These are phyloP conservation scores for Dasyornis broadbenti DNA, from an alignment of 2,113 vertebrate species.

Conservation along the genomic window DNA sequence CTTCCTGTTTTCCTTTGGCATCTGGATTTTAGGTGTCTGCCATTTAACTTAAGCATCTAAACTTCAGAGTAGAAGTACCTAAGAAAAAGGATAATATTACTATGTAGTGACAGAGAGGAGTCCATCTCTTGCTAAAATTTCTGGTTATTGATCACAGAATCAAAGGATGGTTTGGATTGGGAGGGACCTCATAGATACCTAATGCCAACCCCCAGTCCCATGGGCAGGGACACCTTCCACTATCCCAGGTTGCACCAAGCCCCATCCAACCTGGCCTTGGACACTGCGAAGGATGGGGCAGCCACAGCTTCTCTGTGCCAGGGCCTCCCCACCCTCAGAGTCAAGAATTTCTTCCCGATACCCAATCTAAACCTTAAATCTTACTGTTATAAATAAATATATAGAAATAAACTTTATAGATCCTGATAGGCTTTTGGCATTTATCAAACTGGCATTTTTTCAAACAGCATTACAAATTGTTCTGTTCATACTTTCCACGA, in stretches of 20 bases:
- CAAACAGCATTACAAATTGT: accelerated
- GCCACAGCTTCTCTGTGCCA: not conserved
- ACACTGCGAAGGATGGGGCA: not conserved
- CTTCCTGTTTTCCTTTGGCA: not conserved
- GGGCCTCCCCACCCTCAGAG: not conserved
- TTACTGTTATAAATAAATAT: not conserved
- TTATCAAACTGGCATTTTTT: not conserved
- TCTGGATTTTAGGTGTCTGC: not conserved
- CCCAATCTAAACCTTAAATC: not conserved
- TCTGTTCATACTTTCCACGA: not conserved
- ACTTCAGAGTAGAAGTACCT: not conserved
- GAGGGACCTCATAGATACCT: not conserved
- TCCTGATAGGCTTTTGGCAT: not conserved
- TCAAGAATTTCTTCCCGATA: not conserved
- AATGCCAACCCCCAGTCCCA: accelerated
- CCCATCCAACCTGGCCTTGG: not conserved
- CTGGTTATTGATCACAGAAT: not conserved
- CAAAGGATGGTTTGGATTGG: not conserved
- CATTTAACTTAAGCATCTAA: not conserved
- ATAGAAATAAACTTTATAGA: not conserved
- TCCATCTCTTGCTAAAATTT: not conserved
- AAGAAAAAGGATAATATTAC: not conserved
- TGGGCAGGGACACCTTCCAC: not conserved
- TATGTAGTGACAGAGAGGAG: not conserved
- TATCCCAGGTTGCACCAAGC: not conserved